Conservation (phyloP, 2,888 invertebrate species). For the Apamea monoglypha region DNA sequence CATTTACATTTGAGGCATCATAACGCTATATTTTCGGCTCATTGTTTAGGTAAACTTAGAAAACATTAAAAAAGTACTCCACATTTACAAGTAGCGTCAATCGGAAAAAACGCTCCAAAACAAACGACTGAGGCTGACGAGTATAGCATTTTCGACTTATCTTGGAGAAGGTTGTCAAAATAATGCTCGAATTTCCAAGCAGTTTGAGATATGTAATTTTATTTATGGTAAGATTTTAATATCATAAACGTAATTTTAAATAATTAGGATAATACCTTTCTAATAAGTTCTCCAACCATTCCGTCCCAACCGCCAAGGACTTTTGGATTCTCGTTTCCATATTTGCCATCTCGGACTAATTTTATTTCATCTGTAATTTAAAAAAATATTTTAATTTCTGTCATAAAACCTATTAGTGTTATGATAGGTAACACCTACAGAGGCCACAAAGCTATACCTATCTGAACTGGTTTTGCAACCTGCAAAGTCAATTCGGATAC, state of each 20-base stretch:
- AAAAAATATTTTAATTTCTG: slow-evolving; percentile 10
- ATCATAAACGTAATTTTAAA: neutral
- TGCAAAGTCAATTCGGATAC: neutral
- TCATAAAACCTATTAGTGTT: neutral
- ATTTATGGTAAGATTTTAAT: neutral
- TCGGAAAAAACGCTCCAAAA: neutral
- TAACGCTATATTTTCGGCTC: neutral
- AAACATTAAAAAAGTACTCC: neutral
- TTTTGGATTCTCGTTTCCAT: slow-evolving; percentile 95
- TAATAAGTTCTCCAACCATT: slow-evolving; percentile 96
- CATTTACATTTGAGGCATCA: neutral
- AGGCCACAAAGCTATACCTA: neutral
- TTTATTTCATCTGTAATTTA: slow-evolving; percentile 93
- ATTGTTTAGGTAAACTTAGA: neutral
- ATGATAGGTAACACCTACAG: no score
- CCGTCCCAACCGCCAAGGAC: slow-evolving; percentile 97
- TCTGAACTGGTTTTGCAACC: neutral
- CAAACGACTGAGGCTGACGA: neutral
- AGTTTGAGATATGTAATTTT: neutral
- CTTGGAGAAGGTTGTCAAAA: neutral
- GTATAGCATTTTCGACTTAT: neutral
- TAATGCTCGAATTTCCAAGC: neutral
- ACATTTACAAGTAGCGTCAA: neutral
- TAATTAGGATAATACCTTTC: slow-evolving; percentile 91
- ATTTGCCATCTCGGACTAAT: slow-evolving; percentile 96